Conservation (phyloP, 2,113 vertebrate genomes). For the Bufo gargarizans region DNA sequence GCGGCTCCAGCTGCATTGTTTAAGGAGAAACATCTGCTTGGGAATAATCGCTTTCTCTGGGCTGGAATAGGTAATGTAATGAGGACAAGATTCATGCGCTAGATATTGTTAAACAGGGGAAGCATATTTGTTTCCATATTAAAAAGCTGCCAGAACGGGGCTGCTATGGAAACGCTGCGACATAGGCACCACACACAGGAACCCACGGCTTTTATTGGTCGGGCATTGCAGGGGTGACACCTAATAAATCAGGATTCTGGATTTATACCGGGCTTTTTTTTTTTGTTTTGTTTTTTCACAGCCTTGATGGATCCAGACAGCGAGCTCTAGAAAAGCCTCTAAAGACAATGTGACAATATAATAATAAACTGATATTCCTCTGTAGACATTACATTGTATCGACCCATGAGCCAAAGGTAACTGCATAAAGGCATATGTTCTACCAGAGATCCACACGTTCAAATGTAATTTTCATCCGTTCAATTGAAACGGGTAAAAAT, state of each 20-base stretch:
- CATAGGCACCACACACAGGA: slow-evolving; percentile 23
- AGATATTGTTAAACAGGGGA: slow-evolving; percentile 27
- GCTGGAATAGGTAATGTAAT: slow-evolving; percentile 33
- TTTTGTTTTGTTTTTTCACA: background rate
- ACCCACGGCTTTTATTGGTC: slow-evolving; percentile 37
- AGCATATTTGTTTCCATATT: slow-evolving; percentile 39
- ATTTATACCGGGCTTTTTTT: background rate
- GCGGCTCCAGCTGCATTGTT: background rate
- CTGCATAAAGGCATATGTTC: too few species aligned
- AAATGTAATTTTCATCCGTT: too few species aligned
- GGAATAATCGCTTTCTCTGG: slow-evolving; percentile 26
- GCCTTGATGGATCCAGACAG: background rate
- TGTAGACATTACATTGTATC: background rate
- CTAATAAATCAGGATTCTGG: slow-evolving; percentile 12
- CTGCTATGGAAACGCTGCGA: slow-evolving; percentile 51
- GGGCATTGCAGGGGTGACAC: slow-evolving; percentile 20
- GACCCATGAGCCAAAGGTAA: too few species aligned
- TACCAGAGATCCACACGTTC: too few species aligned
- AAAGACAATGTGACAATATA: background rate
- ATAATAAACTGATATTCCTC: background rate
- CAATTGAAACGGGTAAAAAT: too few species aligned
- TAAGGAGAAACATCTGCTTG: slow-evolving; percentile 30
- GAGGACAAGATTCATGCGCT: slow-evolving; percentile 23
- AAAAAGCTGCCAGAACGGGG: slow-evolving; percentile 36
- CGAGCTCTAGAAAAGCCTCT: background rate